Base-by-base conservation (phyloP, 2,113 vertebrate species). In the Glaucomys volans region DNA sequence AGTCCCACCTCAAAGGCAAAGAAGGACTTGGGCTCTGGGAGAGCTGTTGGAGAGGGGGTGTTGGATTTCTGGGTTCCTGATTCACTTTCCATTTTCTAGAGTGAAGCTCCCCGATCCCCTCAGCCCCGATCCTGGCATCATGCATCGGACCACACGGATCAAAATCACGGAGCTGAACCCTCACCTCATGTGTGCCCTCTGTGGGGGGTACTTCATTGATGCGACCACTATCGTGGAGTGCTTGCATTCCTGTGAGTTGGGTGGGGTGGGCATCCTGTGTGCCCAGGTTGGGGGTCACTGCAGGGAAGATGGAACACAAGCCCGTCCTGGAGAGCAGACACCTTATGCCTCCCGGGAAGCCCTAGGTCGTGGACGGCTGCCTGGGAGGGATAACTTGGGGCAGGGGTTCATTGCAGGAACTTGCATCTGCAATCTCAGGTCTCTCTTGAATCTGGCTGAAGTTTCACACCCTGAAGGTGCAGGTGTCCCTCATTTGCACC, bases 151-250 rank as follows among this genome's bases (percentile, higher is more conserved):
- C 92, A 98, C 98, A 97, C 97, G 98, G 89, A 98, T 99, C 93
- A 99, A 98, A 98, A 99, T 99, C 97, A 98, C 98, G 0, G 98
- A 99, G 98, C 98, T 99, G 57, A 99, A 99, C 96, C 99, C 99
- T 1, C 99, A 99, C 97, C 98, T 99, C 96, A 99, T 99, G 99
- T 99, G 99, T 1, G 99, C 99, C 76, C 98, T 99, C 47, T 99
- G 99, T 20, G 99, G 99, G 18, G 99, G 99, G 2, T 99, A 99
- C 98, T 99, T 99, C 98, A 99, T 99, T 2, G 99, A 99, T 42
- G 99, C 99, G 57, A 99, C 99, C 3, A 99, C 99, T 97, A 99
- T 99, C 42, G 99, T 99, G 96, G 99, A 99, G 98, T 99, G 99
- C 52, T 98, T 99, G 98, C 99, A 99, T 98, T 99, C 99, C 95